Percentiles rank a stretch among this genome's conserved stretches.
These are phyloP conservation scores for Drosophila sp. DNA, from an alignment of 1,140 invertebrate genomes.

Conservation along the genomic window DNA sequence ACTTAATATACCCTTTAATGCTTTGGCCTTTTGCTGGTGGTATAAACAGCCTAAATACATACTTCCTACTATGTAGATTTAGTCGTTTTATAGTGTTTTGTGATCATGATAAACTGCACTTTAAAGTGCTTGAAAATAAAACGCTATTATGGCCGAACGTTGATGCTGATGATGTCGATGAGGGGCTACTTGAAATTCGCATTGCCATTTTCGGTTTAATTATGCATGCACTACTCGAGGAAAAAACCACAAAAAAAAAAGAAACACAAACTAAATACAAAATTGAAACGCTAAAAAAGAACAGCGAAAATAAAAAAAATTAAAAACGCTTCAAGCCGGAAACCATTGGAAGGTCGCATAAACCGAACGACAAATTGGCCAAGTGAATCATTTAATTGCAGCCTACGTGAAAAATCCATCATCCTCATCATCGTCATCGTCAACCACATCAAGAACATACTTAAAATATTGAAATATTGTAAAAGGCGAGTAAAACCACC, in stretches of 20 bases:
- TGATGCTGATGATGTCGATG: constrained; percentile 11
- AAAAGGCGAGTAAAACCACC: not conserved
- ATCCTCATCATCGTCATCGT: not conserved
- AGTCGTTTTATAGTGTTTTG: not conserved
- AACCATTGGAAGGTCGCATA: constrained; percentile 41
- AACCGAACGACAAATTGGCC: constrained; percentile 35
- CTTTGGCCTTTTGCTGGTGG: not conserved
- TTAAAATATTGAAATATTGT: constrained; percentile 19
- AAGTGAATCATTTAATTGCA: constrained; percentile 69
- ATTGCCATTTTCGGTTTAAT: constrained; percentile 18
- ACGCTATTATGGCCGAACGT: not conserved
- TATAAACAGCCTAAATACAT: not conserved
- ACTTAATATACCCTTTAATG: not conserved
- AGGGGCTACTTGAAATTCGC: constrained; percentile 22
- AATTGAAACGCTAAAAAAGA: constrained; percentile 6
- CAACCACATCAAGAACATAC: constrained; percentile 23
- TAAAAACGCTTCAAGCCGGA: constrained; percentile 30
- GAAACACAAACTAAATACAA: not conserved
- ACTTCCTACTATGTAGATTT: constrained; percentile 19
- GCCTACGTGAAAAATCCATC: constrained; percentile 61
- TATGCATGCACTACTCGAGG: constrained; percentile 20
- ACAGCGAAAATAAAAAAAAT: not conserved
- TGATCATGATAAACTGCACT: constrained; percentile 16
- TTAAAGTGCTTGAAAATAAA: constrained; percentile 13
- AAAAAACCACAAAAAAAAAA: not conserved